Percentiles rank a stretch among this genome's conserved stretches.
Evolutionary conservation across 2,797 vertebrate species (phyloP).

Genomic region (Pyrocephalus nanus): DNA sequence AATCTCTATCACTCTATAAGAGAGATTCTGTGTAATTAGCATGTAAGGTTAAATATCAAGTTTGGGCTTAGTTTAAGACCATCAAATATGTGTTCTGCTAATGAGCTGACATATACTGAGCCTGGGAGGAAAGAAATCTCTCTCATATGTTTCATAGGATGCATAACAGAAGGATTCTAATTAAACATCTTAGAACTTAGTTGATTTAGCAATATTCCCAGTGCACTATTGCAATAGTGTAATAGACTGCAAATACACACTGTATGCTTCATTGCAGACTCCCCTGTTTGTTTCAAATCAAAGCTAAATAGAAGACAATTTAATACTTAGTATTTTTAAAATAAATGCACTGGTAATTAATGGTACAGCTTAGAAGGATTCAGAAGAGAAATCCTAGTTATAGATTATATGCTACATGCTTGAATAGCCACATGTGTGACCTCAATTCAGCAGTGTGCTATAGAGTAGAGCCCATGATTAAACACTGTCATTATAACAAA

Average conservation of each 20-base stretch:
- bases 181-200: slow-evolving; percentile 58
- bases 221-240: neutral
- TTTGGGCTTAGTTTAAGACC: slow-evolving; percentile 6
- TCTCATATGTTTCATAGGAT: slow-evolving; percentile 38
- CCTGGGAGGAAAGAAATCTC: slow-evolving; percentile 10
- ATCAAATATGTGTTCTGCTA: slow-evolving; percentile 28
- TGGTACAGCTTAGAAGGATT: slow-evolving; percentile 71
- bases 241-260: slow-evolving; percentile 26
- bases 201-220: slow-evolving; percentile 51
- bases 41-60: slow-evolving; percentile 19
- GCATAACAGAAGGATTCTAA: slow-evolving; percentile 55
- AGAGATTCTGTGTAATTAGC: neutral
- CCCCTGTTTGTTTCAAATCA: slow-evolving; percentile 40
- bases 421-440: slow-evolving; percentile 79
- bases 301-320: slow-evolving; percentile 59
- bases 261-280: slow-evolving; percentile 62
- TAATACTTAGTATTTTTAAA: slow-evolving; percentile 55
- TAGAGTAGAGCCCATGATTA: slow-evolving; percentile 75
- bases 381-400: slow-evolving; percentile 72
- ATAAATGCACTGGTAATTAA: slow-evolving; percentile 79
- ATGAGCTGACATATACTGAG: slow-evolving; percentile 26
- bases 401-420: slow-evolving; percentile 80
- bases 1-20: neutral
- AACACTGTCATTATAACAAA: slow-evolving; percentile 84
- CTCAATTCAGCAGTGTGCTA: slow-evolving; percentile 75